These are phyloP conservation scores for Motacilla tschutschensis DNA, from an alignment of 2,113 vertebrate genomes.

Conservation along the genomic window DNA sequence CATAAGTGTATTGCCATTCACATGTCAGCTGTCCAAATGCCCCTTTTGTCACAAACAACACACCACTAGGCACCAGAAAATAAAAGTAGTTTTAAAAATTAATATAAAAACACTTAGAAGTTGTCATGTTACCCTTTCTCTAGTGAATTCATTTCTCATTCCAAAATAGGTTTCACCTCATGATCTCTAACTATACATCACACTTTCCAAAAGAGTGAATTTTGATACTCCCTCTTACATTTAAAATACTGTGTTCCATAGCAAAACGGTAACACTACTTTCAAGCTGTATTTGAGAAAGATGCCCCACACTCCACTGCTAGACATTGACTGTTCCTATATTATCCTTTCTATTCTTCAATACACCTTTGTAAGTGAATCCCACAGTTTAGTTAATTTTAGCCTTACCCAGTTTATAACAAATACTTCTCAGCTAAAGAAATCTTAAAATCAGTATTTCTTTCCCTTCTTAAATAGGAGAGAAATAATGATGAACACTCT, in stretches of 20 bases:
- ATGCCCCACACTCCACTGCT: not conserved
- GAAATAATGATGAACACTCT: not conserved
- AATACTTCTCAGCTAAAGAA: not conserved
- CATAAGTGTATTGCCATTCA: conserved; percentile 95
- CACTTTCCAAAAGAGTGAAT: not conserved
- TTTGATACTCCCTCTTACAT: not conserved
- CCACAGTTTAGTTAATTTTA: not conserved
- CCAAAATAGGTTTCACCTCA: not conserved
- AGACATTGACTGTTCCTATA: not conserved
- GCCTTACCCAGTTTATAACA: not conserved
- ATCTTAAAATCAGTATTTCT: not conserved
- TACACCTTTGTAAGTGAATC: not conserved
- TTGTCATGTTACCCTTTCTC: not conserved
- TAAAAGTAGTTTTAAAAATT: not conserved
- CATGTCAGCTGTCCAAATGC: conserved; percentile 95
- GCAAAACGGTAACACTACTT: not conserved
- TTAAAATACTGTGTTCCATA: not conserved
- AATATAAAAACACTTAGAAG: not conserved
- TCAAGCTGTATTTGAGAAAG: not conserved
- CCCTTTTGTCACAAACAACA: conserved; percentile 95
- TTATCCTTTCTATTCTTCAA: not conserved
- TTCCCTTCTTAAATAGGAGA: not conserved
- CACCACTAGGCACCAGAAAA: conserved; percentile 75
- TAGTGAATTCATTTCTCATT: not conserved
- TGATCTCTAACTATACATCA: not conserved